Percentiles rank a stretch among this genome's conserved stretches.
These are phyloP conservation scores for Cheilosia soror DNA, from an alignment of 2,888 invertebrate genomes.

Conservation along the genomic window DNA sequence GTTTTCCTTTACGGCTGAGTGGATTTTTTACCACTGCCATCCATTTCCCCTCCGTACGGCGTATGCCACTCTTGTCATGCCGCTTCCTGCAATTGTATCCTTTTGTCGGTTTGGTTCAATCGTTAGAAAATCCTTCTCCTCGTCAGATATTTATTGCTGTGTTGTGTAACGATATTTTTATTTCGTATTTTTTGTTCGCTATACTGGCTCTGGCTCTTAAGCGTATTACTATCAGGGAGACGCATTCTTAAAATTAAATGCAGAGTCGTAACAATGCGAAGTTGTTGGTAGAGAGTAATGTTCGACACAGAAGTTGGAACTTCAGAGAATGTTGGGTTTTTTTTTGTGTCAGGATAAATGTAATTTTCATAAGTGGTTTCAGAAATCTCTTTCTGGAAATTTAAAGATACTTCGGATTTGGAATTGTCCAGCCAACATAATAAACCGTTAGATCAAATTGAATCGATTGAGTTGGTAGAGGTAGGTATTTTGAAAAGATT, in stretches of 20 bases:
- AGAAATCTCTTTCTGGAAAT: conserved; percentile 18
- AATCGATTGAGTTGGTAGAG: conserved; percentile 50
- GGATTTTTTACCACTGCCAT: conserved; percentile 43
- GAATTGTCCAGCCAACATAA: conserved; percentile 40
- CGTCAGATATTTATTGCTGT: conserved; percentile 63
- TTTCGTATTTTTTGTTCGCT: conserved; percentile 30
- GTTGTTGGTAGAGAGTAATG: conserved; percentile 14
- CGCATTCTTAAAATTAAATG: conserved; percentile 62
- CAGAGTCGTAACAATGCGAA: conserved; percentile 55
- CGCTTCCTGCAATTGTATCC: conserved; percentile 59
- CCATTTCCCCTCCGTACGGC: neutral
- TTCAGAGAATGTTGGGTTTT: neutral
- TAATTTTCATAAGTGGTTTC: conserved; percentile 63
- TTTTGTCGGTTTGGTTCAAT: conserved; percentile 59
- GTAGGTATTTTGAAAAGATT: conserved; percentile 36
- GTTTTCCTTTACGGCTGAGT: conserved; percentile 72
- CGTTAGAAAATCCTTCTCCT: conserved; percentile 63
- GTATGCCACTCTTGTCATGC: conserved; percentile 19
- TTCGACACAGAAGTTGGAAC: neutral
- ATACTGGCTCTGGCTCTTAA: conserved; percentile 36
- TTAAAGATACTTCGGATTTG: conserved; percentile 36
- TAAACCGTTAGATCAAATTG: conserved; percentile 59
- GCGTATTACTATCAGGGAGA: conserved; percentile 49
- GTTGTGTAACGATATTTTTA: conserved; percentile 38
- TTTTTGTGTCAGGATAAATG: conserved; percentile 31